These are phyloP conservation scores for Henicopernis longicauda DNA, from an alignment of 2,113 vertebrate genomes.

Conservation along the genomic window DNA sequence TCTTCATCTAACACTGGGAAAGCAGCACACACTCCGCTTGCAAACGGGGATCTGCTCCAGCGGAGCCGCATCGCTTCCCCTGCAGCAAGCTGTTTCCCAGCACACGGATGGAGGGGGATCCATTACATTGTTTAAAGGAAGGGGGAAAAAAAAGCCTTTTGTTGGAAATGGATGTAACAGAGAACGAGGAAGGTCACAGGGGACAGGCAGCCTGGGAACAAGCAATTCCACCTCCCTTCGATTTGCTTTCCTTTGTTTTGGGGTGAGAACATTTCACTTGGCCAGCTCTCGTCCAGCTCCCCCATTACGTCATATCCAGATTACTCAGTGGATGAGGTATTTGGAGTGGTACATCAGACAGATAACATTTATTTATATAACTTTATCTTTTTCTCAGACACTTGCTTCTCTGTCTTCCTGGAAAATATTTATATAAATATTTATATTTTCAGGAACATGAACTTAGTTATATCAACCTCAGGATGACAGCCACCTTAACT, in stretches of 20 bases:
- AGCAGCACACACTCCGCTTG: neutral
- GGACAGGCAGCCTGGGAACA: slow-evolving; percentile 1
- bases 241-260: neutral
- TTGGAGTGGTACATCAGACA: neutral
- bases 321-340: neutral
- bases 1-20: neutral
- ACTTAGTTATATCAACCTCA: neutral
- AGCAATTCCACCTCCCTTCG: neutral
- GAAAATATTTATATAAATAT: neutral
- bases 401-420: neutral
- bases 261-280: slow-evolving; percentile 1
- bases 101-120: neutral
- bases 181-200: neutral
- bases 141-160: neutral
- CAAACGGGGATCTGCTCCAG: neutral
- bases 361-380: neutral
- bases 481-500: neutral
- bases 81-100: neutral
- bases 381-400: neutral
- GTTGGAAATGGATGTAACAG: neutral
- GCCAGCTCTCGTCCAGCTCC: neutral
- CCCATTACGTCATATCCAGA: neutral
- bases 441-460: neutral
- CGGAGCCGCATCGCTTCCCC: neutral
- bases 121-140: neutral